Percentiles rank a stretch among this genome's conserved stretches.
Conservation (phyloP, 2,888 invertebrate species). For the Drosophila ezoana region DNA sequence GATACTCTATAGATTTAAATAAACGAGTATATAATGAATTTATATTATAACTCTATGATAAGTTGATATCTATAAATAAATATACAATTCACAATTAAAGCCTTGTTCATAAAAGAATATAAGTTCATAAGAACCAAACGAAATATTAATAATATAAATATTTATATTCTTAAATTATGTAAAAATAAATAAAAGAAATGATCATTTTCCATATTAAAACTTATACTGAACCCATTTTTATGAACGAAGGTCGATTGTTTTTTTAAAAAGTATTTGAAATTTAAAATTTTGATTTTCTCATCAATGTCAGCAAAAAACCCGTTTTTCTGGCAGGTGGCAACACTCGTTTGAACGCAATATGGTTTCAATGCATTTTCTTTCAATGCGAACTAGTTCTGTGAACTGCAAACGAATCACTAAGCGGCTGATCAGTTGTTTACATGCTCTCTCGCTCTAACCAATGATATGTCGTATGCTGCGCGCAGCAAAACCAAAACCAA, state of each 20-base stretch:
- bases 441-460: constrained; percentile 41
- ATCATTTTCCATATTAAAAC: too few relatives aligned
- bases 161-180: too few relatives aligned
- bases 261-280: not conserved
- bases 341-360: constrained; percentile 33
- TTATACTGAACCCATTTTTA: too few relatives aligned
- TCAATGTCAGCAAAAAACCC: not conserved
- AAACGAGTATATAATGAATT: too few relatives aligned
- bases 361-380: constrained; percentile 52
- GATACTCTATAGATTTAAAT: too few relatives aligned
- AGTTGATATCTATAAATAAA: too few relatives aligned
- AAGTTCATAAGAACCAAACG: not conserved
- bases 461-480: constrained; percentile 17
- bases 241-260: not conserved
- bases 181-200: not conserved
- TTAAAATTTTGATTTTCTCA: not conserved
- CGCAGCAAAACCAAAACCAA: constrained; percentile 20
- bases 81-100: too few relatives aligned
- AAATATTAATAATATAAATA: not conserved
- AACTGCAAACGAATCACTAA: constrained; percentile 41
- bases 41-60: too few relatives aligned
- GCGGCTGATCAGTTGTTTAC: constrained; percentile 45
- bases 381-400: constrained; percentile 49
- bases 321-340: constrained; percentile 43
- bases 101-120: too few relatives aligned